Base-by-base conservation (phyloP, 2,888 invertebrate genomes). In the Leptopilina myrica region DNA sequence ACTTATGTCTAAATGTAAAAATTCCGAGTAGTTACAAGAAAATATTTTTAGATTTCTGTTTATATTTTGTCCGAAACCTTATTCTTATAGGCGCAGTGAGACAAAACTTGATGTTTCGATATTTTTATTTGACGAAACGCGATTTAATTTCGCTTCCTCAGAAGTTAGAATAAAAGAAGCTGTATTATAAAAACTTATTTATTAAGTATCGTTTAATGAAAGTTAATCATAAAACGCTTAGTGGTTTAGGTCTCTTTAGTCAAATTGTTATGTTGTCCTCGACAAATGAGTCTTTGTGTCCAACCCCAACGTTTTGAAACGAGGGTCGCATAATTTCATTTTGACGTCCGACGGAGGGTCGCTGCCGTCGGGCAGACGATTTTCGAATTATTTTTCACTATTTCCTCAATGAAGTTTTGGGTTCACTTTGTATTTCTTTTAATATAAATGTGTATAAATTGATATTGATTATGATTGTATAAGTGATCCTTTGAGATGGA, bases 271-370 rank as follows among this genome's bases (percentile, higher is more conserved):
- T 86, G 87, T 87, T 86, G 86, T 89, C 86, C 88, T 87, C 86
- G 80, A 84, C 87, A 86, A 87, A 88, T 88, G 87, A 87, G 88
- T 84, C 87, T 88, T 90, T 89, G 88, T 87, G 83, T 85, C 80
- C 82, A 79, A 82, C 85, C 85, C 87, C 83, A 86, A 76, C 69
- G 81, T 84, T 79, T 78, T 79, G 80, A 81, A 20, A 79, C 81
- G 81, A 91, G 91, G 91, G 91, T 91, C 89, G 90, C 87, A 90
- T 92, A 91, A 92, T 91, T 92, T 91, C 91, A 92, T 92, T 91
- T 91, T 87, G 89, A 89, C 89, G 88, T 91, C 90, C 91, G 91
- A 89, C 91, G 91, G 89, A 91, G 91, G 91, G 91, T 90, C 88
- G 88, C 85, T 87, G 87, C 89, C 86, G 88, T 87, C 87, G 88